Evolutionary conservation across 2,113 vertebrate genomes (phyloP).

Genomic region (Cynoglossus semilaevis): DNA sequence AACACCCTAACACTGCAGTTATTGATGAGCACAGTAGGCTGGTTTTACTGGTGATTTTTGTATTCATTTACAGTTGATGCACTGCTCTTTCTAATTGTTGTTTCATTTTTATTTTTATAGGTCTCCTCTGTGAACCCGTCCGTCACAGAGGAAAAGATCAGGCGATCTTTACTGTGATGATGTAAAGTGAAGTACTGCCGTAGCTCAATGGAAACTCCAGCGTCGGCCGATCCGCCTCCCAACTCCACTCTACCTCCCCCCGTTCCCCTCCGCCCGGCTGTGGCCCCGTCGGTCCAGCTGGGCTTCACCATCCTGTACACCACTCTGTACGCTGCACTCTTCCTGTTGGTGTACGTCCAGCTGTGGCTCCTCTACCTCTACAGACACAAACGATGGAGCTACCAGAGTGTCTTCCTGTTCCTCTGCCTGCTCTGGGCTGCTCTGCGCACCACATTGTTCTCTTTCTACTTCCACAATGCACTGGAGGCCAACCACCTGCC

Average conservation of each 20-base stretch:
- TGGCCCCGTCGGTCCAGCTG: slow-evolving; percentile 82
- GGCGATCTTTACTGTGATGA: slow-evolving; percentile 8
- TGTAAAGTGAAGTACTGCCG: slow-evolving; percentile 10
- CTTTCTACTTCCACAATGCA: slow-evolving; percentile 83
- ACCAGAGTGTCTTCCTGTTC: slow-evolving; percentile 85
- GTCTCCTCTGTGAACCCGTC: slow-evolving; percentile 6
- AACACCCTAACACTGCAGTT: too few relatives aligned
- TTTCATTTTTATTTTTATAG: neutral
- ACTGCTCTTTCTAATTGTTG: neutral
- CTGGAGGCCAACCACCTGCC: slow-evolving; percentile 81
- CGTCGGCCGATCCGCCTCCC: slow-evolving; percentile 21
- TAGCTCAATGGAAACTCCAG: slow-evolving; percentile 43
- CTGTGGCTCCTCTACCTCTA: slow-evolving; percentile 83
- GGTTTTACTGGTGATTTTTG: too few relatives aligned
- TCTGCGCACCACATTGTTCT: slow-evolving; percentile 85
- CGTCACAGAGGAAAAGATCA: neutral
- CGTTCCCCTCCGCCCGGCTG: slow-evolving; percentile 77
- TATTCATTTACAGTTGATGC: too few relatives aligned
- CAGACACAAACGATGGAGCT: slow-evolving; percentile 85
- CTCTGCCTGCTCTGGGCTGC: slow-evolving; percentile 85
- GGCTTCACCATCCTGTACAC: slow-evolving; percentile 85
- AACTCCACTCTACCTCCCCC: slow-evolving; percentile 52
- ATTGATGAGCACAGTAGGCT: too few relatives aligned
- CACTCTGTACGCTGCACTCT: slow-evolving; percentile 77
- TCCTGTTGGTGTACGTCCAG: slow-evolving; percentile 82